Percentiles rank a stretch among this genome's conserved stretches.
Evolutionary conservation across 2,888 invertebrate genomes (phyloP).

Genomic region (Morpho deidamia): DNA sequence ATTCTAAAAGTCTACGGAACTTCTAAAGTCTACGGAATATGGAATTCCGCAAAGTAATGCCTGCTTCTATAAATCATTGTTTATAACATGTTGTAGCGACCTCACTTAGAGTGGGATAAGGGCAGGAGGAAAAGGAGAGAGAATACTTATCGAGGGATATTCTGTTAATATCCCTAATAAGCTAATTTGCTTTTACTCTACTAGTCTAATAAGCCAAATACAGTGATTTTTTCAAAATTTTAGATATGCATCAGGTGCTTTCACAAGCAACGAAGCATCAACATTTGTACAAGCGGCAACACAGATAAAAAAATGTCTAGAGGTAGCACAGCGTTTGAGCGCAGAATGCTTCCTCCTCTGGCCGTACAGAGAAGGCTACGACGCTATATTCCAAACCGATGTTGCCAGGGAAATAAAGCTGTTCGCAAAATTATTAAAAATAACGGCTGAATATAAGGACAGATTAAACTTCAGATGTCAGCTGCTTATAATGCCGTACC

Average conservation of each 20-base stretch:
- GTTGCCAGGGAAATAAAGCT: constrained; percentile 78
- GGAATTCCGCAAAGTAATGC: too few species aligned
- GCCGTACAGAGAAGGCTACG: constrained; percentile 80
- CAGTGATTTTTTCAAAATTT: not conserved
- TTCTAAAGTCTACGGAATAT: too few species aligned
- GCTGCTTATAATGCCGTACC: constrained; percentile 75
- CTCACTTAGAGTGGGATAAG: too few species aligned
- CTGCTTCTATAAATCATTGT: too few species aligned
- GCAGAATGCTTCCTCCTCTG: constrained; percentile 81
- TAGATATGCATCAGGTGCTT: constrained; percentile 80
- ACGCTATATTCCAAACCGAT: constrained; percentile 78
- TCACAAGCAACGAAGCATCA: constrained; percentile 78
- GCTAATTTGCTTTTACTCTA: too few species aligned
- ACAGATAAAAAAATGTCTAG: constrained; percentile 80
- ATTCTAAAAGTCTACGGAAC: too few species aligned
- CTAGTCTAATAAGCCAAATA: too few species aligned
- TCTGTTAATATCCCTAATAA: too few species aligned
- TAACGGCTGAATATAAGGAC: constrained; percentile 81
- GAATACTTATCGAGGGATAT: too few species aligned
- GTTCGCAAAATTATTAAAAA: constrained; percentile 79
- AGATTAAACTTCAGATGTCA: constrained; percentile 80
- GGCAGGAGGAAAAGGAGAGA: too few species aligned
- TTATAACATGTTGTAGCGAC: too few species aligned
- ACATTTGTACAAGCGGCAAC: constrained; percentile 79
- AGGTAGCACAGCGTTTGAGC: constrained; percentile 78